Evolutionary conservation across 2,888 invertebrate species (phyloP).

Genomic region (Drosophila testacea): DNA sequence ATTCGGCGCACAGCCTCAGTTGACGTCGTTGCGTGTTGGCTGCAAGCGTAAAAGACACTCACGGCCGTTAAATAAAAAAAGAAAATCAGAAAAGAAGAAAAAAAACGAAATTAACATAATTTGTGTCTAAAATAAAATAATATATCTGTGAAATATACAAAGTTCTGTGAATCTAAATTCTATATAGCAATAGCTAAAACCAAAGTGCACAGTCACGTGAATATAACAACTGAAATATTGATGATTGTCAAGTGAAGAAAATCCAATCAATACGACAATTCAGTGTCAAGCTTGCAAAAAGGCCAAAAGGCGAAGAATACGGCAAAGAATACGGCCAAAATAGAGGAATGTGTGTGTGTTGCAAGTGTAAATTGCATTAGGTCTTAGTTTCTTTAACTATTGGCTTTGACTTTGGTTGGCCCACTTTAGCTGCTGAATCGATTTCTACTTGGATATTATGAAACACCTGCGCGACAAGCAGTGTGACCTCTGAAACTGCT

Average conservation of each 20-base stretch:
- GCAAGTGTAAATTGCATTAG: constrained; percentile 51
- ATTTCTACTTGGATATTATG: constrained; percentile 70
- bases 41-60: constrained; percentile 54
- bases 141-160: constrained; percentile 14
- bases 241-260: constrained; percentile 7
- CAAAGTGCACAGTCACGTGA: constrained; percentile 11
- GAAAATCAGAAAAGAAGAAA: constrained; percentile 27
- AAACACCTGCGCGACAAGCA: constrained; percentile 58
- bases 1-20: constrained; percentile 63
- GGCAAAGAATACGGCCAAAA: constrained; percentile 24
- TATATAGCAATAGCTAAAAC: not conserved
- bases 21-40: constrained; percentile 74
- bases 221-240: constrained; percentile 8
- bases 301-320: constrained; percentile 3
- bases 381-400: not conserved
- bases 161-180: constrained; percentile 17
- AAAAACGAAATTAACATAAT: constrained; percentile 34
- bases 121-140: constrained; percentile 7
- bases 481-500: constrained; percentile 32
- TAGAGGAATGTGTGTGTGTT: constrained; percentile 10
- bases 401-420: constrained; percentile 29
- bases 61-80: constrained; percentile 28
- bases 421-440: constrained; percentile 62
- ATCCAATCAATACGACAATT: constrained; percentile 47
- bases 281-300: constrained; percentile 41